Percentiles rank a stretch among this genome's conserved stretches.
Evolutionary conservation across 35 echinoderm and acorn worm species (phyloP).

Genomic region (Holothuria glaberrima): DNA sequence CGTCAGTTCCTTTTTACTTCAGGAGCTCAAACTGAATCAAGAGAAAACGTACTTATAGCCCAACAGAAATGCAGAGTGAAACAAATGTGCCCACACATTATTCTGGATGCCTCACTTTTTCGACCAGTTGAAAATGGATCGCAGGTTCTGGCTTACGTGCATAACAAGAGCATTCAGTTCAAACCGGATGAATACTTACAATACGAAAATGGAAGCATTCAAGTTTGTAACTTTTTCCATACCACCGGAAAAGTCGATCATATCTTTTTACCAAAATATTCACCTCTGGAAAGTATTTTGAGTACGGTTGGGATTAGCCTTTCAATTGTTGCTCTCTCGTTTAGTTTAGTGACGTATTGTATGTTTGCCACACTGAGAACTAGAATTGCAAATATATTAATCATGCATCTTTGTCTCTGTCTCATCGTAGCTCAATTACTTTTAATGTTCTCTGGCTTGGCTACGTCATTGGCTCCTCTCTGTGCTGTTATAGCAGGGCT

Average conservation of each 20-base stretch:
- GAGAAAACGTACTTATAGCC: background rate
- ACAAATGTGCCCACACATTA: background rate
- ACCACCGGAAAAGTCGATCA: background rate
- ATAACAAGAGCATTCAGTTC: background rate
- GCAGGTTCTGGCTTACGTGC: background rate
- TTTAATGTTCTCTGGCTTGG: slow-evolving; percentile 1
- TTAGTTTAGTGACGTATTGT: slow-evolving; percentile 26
- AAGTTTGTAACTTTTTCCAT: slow-evolving; percentile 40
- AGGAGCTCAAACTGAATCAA: no score
- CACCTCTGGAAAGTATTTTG: background rate
- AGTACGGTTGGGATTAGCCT: background rate
- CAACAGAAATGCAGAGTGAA: background rate
- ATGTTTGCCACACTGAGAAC: slow-evolving; percentile 10
- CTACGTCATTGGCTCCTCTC: background rate
- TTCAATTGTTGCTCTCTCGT: slow-evolving; percentile 5
- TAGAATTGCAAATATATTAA: slow-evolving; percentile 39
- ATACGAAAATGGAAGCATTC: slow-evolving; percentile 15
- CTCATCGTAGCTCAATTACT: slow-evolving; percentile 42
- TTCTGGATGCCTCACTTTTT: background rate
- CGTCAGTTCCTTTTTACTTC: background rate
- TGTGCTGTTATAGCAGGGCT: slow-evolving; percentile 20
- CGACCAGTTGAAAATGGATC: background rate
- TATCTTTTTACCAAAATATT: background rate
- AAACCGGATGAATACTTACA: background rate
- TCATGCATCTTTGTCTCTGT: slow-evolving; percentile 56